Conservation (phyloP, 2,797 vertebrate genomes). For the Urophycis tenuis region DNA sequence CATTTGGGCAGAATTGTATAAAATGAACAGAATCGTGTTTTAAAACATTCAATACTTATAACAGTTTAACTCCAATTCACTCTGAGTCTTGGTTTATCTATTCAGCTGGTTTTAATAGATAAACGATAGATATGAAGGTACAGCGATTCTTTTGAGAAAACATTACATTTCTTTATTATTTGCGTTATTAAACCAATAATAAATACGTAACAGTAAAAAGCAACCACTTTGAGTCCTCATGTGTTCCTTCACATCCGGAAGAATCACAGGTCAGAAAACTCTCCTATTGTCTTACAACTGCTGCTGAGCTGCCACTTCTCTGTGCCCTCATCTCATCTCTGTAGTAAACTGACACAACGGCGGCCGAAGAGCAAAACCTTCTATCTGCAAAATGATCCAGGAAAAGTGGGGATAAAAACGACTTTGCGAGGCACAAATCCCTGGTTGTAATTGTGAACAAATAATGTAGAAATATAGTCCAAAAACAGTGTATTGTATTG, state of each 20-base stretch:
- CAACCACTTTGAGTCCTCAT: not conserved
- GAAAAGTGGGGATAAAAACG: too few relatives aligned
- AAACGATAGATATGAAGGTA: not conserved
- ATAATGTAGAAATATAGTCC: too few relatives aligned
- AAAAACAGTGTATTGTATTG: too few relatives aligned
- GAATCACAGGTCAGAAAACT: constrained; percentile 25
- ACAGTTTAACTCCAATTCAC: not conserved
- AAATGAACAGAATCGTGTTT: not conserved
- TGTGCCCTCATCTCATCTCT: constrained; percentile 31
- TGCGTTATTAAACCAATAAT: not conserved
- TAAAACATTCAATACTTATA: not conserved
- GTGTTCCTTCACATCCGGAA: not conserved
- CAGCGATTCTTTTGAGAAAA: not conserved
- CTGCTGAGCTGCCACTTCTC: constrained; percentile 50
- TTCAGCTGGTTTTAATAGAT: too few relatives aligned
- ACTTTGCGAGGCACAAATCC: too few relatives aligned
- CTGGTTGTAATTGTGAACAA: too few relatives aligned
- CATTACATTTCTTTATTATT: not conserved
- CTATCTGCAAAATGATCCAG: too few relatives aligned
- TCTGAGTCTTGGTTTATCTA: too few relatives aligned
- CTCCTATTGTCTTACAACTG: constrained; percentile 19
- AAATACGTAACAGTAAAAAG: not conserved
- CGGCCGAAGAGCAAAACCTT: too few relatives aligned
- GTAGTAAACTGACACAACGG: constrained; percentile 46
- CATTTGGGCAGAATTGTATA: not conserved